Conservation (phyloP, 1,140 invertebrate genomes). For the Schlechtendalia chinensis region DNA sequence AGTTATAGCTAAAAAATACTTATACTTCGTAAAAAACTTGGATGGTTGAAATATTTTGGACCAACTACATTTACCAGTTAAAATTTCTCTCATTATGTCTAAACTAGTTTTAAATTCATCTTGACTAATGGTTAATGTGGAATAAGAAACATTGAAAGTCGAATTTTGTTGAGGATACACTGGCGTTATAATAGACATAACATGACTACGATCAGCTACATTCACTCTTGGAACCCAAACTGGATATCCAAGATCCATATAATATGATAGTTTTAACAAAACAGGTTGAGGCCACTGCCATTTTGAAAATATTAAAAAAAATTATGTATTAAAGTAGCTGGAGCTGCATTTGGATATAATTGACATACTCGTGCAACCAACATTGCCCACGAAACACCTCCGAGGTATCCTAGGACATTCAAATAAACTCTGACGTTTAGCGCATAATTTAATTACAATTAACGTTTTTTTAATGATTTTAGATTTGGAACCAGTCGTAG, state of each 20-base stretch:
- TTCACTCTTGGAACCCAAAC: conserved; percentile 96
- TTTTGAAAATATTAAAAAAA: conserved; percentile 95
- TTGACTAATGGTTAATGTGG: conserved; percentile 89
- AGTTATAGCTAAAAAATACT: conserved; percentile 90
- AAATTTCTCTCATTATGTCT: conserved; percentile 82
- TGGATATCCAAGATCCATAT: conserved; percentile 81
- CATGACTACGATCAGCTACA: conserved; percentile 85
- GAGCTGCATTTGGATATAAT: conserved; percentile 94
- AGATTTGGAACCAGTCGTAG: conserved; percentile 91
- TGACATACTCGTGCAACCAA: conserved; percentile 97
- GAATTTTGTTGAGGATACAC: conserved; percentile 99
- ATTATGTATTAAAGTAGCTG: conserved; percentile 93
- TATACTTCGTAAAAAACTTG: conserved; percentile 92
- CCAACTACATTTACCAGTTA: conserved; percentile 81
- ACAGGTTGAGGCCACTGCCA: conserved; percentile 99
- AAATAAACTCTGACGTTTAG: conserved; percentile 99
- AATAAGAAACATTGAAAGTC: conserved; percentile 95
- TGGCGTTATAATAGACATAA: conserved; percentile 99
- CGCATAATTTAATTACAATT: conserved; percentile 96
- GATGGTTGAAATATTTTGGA: conserved; percentile 91
- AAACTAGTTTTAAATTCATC: conserved; percentile 85
- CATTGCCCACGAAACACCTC: conserved; percentile 99
- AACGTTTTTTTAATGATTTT: conserved; percentile 91
- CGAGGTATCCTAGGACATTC: conserved; percentile 95
- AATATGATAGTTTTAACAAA: conserved; percentile 86